Conservation (phyloP, 2,888 invertebrate genomes). For the Adela reaumurella region DNA sequence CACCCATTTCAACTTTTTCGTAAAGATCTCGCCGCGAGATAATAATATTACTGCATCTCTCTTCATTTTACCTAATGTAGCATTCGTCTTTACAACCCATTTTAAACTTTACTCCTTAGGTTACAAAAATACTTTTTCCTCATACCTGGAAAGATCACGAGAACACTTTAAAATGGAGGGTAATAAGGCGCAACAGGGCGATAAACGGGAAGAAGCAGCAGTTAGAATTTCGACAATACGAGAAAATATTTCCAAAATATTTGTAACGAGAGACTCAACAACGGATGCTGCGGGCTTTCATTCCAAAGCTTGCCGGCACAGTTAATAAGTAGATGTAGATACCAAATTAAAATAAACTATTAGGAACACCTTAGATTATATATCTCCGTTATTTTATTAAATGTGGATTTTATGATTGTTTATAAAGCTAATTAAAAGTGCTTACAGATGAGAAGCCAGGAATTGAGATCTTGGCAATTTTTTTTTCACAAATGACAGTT, state of each 20-base stretch:
- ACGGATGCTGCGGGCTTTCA: too few relatives aligned
- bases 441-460: too few relatives aligned
- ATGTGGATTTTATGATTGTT: too few relatives aligned
- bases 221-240: conserved; percentile 52
- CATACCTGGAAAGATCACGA: not conserved
- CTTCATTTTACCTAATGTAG: conserved; percentile 7
- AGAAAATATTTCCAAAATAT: conserved; percentile 57
- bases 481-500: too few relatives aligned
- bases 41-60: conserved; percentile 20
- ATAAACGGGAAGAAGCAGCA: conserved; percentile 52
- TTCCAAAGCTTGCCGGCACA: too few relatives aligned
- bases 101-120: not conserved
- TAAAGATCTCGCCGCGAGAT: conserved; percentile 48
- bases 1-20: conserved; percentile 46
- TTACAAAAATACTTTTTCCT: conserved; percentile 8
- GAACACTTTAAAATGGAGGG: not conserved
- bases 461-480: too few relatives aligned
- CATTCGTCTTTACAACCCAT: conserved; percentile 3
- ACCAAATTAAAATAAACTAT: too few relatives aligned
- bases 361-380: too few relatives aligned
- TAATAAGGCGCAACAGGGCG: conserved; percentile 27
- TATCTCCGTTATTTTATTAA: too few relatives aligned
- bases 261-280: too few relatives aligned
- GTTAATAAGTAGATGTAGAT: too few relatives aligned
- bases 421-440: too few relatives aligned